phyloP scores from a whole-genome alignment of 1,140 invertebrate genomes.

The Chionoecetes opilio region DNA sequence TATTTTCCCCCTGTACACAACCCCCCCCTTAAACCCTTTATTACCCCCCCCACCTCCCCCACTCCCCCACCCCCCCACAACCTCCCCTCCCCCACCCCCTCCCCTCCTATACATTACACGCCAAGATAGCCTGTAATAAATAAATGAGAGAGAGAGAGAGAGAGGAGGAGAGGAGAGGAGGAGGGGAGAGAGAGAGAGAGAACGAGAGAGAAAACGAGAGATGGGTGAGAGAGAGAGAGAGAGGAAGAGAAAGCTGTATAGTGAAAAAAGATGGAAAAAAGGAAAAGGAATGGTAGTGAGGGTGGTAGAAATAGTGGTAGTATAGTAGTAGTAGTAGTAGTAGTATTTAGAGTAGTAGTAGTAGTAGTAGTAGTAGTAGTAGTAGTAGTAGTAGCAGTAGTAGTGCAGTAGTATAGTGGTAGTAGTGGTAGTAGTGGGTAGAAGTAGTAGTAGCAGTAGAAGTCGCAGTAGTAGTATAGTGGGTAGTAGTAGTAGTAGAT shows the following conservation, averaged over 20 bases:
- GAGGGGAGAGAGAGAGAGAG: background rate
- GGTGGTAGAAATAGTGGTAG: too few species aligned
- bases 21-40: too few species aligned
- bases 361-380: too few species aligned
- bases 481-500: too few species aligned
- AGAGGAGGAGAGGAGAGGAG: background rate
- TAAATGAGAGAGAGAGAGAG: conserved; percentile 12
- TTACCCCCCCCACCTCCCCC: background rate
- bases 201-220: background rate
- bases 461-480: too few species aligned
- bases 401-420: too few species aligned
- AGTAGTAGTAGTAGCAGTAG: background rate
- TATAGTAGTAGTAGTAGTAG: too few species aligned
- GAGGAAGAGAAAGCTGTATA: background rate
- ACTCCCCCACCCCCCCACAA: too few species aligned
- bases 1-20: background rate
- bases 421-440: too few species aligned
- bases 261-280: too few species aligned
- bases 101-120: background rate
- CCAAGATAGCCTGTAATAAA: background rate
- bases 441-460: too few species aligned
- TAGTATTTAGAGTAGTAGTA: too few species aligned
- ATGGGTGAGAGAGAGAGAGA: background rate
- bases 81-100: background rate
- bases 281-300: background rate